phyloP scores from a whole-genome alignment of 2,797 vertebrate genomes.

The Poecilia picta region DNA sequence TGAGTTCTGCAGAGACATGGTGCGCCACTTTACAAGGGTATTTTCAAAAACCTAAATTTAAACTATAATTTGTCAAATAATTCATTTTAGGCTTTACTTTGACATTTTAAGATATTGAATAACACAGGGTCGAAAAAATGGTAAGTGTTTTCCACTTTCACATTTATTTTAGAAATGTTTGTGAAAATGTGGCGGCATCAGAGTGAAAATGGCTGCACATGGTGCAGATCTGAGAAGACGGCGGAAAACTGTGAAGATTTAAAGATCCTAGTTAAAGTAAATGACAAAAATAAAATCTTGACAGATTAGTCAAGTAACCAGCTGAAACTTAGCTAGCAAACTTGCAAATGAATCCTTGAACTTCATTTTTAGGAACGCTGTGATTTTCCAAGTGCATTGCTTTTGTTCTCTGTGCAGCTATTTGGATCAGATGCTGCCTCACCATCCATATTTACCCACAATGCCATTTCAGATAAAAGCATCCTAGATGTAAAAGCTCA shows the following conservation, averaged over 20 bases:
- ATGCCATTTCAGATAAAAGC: background rate
- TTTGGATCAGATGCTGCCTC: background rate
- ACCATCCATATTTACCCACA: background rate
- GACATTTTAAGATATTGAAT: background rate
- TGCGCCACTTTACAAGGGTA: background rate
- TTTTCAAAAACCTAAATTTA: background rate
- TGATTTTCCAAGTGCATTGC: background rate
- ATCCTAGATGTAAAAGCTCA: background rate
- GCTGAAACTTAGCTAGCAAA: background rate
- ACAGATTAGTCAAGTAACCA: background rate
- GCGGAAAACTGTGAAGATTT: background rate
- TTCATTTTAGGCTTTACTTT: no score
- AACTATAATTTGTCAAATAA: no score
- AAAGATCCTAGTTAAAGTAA: background rate
- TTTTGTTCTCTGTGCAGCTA: background rate
- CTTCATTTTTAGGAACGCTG: background rate
- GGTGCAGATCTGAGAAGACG: background rate
- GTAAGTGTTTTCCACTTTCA: background rate
- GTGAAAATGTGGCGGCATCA: background rate
- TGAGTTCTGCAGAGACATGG: background rate
- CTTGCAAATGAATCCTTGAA: background rate
- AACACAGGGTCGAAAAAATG: background rate
- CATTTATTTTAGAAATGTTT: background rate
- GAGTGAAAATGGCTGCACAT: background rate
- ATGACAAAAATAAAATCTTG: background rate